phyloP scores from a whole-genome alignment of 2,888 invertebrate species.

The Caenorhabditis panamensis region DNA sequence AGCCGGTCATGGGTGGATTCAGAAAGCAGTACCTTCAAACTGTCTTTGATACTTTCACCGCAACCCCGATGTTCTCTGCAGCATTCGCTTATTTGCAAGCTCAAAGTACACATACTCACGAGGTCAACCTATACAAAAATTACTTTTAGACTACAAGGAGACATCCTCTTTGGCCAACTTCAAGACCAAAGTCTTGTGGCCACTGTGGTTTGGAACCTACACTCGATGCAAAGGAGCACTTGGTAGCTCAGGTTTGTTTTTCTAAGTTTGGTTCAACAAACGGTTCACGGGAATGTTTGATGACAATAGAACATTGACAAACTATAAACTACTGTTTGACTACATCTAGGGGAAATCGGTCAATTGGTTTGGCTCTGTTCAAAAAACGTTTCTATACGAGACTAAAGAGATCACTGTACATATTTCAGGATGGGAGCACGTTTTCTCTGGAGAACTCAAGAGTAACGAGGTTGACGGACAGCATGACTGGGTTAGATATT shows the following conservation, averaged over 20 bases:
- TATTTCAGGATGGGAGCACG: slow-evolving; percentile 79
- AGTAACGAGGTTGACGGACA: slow-evolving; percentile 76
- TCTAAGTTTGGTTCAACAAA: slow-evolving; percentile 12
- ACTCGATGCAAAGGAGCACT: slow-evolving; percentile 74
- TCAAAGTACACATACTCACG: slow-evolving; percentile 48
- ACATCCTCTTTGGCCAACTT: slow-evolving; percentile 66
- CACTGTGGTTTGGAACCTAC: slow-evolving; percentile 79
- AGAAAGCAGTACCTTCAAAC: slow-evolving; percentile 68
- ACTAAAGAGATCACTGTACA: slow-evolving; percentile 2
- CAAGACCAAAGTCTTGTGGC: slow-evolving; percentile 71
- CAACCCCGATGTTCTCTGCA: slow-evolving; percentile 73
- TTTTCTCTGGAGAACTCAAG: slow-evolving; percentile 79
- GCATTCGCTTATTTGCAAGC: slow-evolving; percentile 74
- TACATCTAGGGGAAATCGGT: slow-evolving; percentile 29
- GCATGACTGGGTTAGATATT: slow-evolving; percentile 80
- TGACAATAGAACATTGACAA: slow-evolving; percentile 19
- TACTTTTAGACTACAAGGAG: slow-evolving; percentile 64
- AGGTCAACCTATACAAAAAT: neutral
- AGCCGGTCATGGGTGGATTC: slow-evolving; percentile 72
- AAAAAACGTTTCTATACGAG: no score
- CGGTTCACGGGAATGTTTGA: slow-evolving; percentile 25
- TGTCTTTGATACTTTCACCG: slow-evolving; percentile 72
- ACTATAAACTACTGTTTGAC: slow-evolving; percentile 56
- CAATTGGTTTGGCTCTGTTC: neutral
- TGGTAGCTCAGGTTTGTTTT: slow-evolving; percentile 73